Base-by-base conservation (phyloP, 2,888 invertebrate species). In the Neoitamus cyanurus region DNA sequence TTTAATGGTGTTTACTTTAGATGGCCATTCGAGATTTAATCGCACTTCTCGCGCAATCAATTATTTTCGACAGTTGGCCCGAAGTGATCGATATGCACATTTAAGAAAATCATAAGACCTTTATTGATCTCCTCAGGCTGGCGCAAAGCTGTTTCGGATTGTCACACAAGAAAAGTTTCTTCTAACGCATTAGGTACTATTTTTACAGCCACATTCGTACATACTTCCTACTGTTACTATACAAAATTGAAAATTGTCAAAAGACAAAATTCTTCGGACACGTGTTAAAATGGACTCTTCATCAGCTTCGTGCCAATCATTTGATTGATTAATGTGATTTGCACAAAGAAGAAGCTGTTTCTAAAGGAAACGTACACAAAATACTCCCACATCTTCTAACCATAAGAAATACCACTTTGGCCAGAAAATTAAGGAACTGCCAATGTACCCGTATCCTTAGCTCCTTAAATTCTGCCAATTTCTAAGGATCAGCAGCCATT, bases 361-460 rank as follows among this genome's bases (percentile, higher is more conserved):
- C 31, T 72, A 72, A 72, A 7, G 15, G 72, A 72, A 15, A 72
- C 28, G 34, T 34, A 31, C 72, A 72, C 30, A 72, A 72, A 72
- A 72, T 37, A 37, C 75, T 28, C 37, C 75, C 13, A 75, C 37
- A 70, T 75, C 25, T 75, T 37, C 37, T 37, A 36, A 42, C 75
- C 75, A 37, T 75, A 42, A 75, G 37, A 75, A 46, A 28, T 78
- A 78, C 58, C 80, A 80, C 42, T 80, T 48, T 80, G 80, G 58
- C 48, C 80, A 80, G 58, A 80, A 58, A 31, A 20, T 34, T 20
- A 13, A 31, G 30, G 58, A n/a, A 34, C 58, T 31, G 2, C 34
- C 34, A 58, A 80, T 80, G 68, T 68, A 34, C 68, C 80, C 80
- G 48, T 46, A 77, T 77, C 46, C 46, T 77, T 46, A 28, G 46